Percentiles rank a stretch among this genome's conserved stretches.
phyloP scores from a whole-genome alignment of 2,888 invertebrate genomes.

The Lepidochitona cinerea region DNA sequence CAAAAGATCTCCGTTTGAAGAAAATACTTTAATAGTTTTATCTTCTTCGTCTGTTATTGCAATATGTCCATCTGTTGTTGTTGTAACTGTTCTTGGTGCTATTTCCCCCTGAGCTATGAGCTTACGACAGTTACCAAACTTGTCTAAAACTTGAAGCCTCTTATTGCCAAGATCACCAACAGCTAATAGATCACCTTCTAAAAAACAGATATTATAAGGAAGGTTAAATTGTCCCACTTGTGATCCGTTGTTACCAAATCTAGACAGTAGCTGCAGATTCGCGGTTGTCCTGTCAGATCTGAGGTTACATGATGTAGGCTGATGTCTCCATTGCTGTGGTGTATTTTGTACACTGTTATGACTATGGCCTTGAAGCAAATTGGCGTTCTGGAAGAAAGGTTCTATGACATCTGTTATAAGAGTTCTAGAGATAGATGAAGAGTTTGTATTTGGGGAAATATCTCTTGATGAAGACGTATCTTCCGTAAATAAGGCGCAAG shows the following conservation, averaged over 20 bases:
- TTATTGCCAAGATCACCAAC: constrained; percentile 36
- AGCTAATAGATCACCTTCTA: constrained; percentile 23
- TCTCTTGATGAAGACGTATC: no score
- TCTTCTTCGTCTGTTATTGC: constrained; percentile 35
- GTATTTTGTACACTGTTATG: no score
- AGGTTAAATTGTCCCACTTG: constrained; percentile 23
- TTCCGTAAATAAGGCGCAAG: no score
- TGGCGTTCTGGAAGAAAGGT: no score
- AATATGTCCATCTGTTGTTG: constrained; percentile 15
- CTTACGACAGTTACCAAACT: constrained; percentile 19
- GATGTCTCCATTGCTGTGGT: no score
- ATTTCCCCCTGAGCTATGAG: constrained; percentile 21
- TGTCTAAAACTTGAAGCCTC: constrained; percentile 32
- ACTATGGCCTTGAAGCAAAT: not conserved
- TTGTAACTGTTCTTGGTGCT: constrained; percentile 30
- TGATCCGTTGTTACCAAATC: constrained; percentile 25
- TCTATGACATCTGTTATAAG: not conserved
- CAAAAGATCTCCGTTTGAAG: constrained; percentile 9
- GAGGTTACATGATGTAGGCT: no score
- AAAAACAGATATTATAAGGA: constrained; percentile 34
- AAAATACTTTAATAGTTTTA: constrained; percentile 30
- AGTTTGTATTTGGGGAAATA: no score
- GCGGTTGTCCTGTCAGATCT: no score
- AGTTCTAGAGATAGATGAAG: no score
- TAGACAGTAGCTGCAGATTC: constrained; percentile 11